Conservation (phyloP, 2,888 invertebrate genomes). For the Drosophila anceps region DNA sequence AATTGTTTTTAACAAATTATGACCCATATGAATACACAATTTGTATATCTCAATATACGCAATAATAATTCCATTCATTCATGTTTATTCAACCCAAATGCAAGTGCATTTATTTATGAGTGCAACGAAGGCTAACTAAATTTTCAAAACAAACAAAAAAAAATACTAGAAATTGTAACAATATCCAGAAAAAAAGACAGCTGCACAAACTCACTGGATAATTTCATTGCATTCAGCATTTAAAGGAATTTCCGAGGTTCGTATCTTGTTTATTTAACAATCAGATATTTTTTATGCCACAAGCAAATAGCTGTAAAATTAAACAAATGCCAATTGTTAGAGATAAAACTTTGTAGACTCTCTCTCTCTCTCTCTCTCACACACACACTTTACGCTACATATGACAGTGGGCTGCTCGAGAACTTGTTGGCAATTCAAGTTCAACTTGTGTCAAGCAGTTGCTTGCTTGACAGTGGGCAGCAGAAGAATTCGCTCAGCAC, state of each 20-base stretch:
- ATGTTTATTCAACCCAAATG: slow-evolving; percentile 26
- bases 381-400: background rate
- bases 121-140: slow-evolving; percentile 39
- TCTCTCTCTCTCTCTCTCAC: no score
- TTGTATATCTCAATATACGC: slow-evolving; percentile 6
- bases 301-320: slow-evolving; percentile 26
- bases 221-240: background rate
- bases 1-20: slow-evolving; percentile 64
- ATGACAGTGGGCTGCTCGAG: slow-evolving; percentile 36
- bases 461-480: slow-evolving; percentile 42
- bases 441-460: slow-evolving; percentile 20
- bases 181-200: slow-evolving; percentile 16
- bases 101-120: slow-evolving; percentile 50
- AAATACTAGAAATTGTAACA: background rate
- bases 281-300: background rate
- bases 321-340: slow-evolving; percentile 39
- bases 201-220: slow-evolving; percentile 32
- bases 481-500: slow-evolving; percentile 30
- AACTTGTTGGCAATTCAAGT: slow-evolving; percentile 32
- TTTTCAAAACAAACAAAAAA: slow-evolving; percentile 1
- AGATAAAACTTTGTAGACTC: slow-evolving; percentile 22
- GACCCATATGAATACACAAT: slow-evolving; percentile 32
- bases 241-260: slow-evolving; percentile 26
- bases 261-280: slow-evolving; percentile 22
- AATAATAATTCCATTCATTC: slow-evolving; percentile 25